These are phyloP conservation scores for Drosophila kuntzei DNA, from an alignment of 2,888 invertebrate genomes.

Conservation along the genomic window DNA sequence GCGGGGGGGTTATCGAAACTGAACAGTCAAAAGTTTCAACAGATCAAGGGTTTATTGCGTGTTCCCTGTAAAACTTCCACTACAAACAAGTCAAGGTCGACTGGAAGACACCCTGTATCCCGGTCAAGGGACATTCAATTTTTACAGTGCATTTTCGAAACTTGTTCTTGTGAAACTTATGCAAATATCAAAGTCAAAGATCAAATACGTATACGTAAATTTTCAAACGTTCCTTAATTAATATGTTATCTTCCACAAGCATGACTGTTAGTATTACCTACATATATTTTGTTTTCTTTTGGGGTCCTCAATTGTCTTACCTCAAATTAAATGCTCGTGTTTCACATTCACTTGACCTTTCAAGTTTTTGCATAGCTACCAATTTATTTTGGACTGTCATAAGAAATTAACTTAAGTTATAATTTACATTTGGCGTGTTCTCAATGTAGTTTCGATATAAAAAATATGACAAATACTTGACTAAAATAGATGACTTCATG, in stretches of 20 bases:
- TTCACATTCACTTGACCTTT: conserved; percentile 40
- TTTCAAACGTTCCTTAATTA: neutral
- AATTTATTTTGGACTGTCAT: conserved; percentile 11
- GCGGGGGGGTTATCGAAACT: conserved; percentile 12
- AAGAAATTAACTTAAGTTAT: conserved; percentile 17
- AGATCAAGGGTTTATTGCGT: conserved; percentile 29
- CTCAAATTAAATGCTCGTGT: conserved; percentile 18
- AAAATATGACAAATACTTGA: neutral
- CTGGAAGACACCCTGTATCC: neutral
- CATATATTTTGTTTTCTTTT: neutral
- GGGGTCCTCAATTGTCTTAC: neutral
- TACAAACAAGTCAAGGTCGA: neutral
- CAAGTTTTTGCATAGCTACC: conserved; percentile 12
- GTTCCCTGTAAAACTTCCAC: neutral
- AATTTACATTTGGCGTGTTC: conserved; percentile 62
- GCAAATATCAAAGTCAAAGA: too few species aligned
- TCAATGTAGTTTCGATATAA: neutral
- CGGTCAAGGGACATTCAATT: neutral
- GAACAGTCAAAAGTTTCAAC: conserved; percentile 22
- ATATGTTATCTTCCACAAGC: neutral
- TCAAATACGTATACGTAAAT: neutral
- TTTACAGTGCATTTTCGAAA: neutral
- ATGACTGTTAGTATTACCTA: neutral
- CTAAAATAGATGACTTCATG: conserved; percentile 20
- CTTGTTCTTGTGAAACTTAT: too few species aligned